A percentile compares a stretch with the other conserved stretches of the same genome.
Conservation (phyloP, 2,888 invertebrate species). For the Entomobrya proxima region DNA sequence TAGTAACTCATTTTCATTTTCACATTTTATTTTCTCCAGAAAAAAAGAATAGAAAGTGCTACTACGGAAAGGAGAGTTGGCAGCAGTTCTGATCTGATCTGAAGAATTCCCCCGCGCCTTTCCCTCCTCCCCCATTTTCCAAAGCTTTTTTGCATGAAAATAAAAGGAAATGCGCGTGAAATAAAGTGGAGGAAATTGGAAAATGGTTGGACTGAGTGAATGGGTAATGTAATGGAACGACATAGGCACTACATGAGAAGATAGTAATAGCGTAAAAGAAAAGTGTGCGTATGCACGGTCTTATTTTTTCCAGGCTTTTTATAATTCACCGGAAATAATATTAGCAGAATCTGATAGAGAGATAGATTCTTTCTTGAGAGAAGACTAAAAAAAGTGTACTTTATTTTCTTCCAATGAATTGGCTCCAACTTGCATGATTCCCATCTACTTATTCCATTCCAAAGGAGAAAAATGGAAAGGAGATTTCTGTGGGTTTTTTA, state of each 20-base stretch:
- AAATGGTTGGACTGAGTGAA: not conserved
- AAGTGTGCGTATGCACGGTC: not conserved
- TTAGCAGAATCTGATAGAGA: not conserved
- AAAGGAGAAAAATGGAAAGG: too few species aligned
- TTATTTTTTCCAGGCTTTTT: too few species aligned
- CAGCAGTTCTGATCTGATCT: constrained; percentile 8
- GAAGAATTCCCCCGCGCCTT: not conserved
- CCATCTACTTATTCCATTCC: too few species aligned
- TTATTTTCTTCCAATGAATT: not conserved
- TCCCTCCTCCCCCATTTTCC: not conserved
- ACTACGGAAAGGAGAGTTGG: not conserved
- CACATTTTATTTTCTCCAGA: not conserved
- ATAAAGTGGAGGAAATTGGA: constrained; percentile 13
- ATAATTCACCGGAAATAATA: constrained; percentile 16
- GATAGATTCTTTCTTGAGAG: not conserved
- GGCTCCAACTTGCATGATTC: not conserved
- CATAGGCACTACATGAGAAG: too few species aligned
- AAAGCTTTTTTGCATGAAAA: not conserved
- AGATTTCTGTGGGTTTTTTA: too few species aligned
- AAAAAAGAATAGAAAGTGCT: not conserved
- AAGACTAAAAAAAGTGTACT: not conserved
- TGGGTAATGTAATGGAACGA: constrained; percentile 6
- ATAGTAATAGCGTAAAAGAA: not conserved
- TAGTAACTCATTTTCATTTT: constrained; percentile 15
- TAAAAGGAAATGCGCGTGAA: not conserved